Evolutionary conservation across 30 jellyfish, hydroid and myxozoan species (phyloP), one percentile per base, ranked within the genome.

Genomic region (Pseudorhiza aurosa): DNA sequence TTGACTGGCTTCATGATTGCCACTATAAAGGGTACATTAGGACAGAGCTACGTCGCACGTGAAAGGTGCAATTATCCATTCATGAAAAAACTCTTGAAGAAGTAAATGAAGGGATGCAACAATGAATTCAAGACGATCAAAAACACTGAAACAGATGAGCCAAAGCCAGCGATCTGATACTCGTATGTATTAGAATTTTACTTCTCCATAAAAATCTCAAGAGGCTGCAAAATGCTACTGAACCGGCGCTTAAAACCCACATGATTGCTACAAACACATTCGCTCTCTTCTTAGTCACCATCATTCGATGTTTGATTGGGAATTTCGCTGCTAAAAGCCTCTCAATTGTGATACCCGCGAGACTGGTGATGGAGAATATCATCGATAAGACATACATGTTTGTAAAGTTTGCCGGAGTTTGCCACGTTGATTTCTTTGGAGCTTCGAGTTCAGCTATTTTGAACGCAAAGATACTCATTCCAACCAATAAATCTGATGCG

Each of bases 31-130:
- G n/a, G n/a, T n/a, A n/a, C n/a, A n/a, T n/a, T n/a, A n/a, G n/a
- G n/a, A n/a, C n/a, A n/a, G n/a, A n/a, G n/a, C n/a, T n/a, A n/a
- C n/a, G n/a, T n/a, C n/a, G n/a, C n/a, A n/a, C n/a, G n/a, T n/a
- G n/a, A n/a, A n/a, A n/a, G n/a, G n/a, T n/a, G n/a, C n/a, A n/a
- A n/a, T n/a, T n/a, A n/a, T n/a, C n/a, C n/a, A n/a, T n/a, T n/a
- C n/a, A n/a, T n/a, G n/a, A n/a, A n/a, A n/a, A n/a, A 60, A 2
- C 89, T 67, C 25, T 77, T 77, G 70, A 77, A 77, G 43, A 77
- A 77, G 82, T 77, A 77, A 15, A 77, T 28, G 0, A 77, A 31
- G n/a, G 89, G 89, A 50, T 77, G 60, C 59, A 63, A 17, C 33
- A 63, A 19, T 7, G 89, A 77, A 35, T 77, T 77, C 53, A 44